Conservation (phyloP, 2,797 vertebrate genomes). For the Micrastur ruficollis region DNA sequence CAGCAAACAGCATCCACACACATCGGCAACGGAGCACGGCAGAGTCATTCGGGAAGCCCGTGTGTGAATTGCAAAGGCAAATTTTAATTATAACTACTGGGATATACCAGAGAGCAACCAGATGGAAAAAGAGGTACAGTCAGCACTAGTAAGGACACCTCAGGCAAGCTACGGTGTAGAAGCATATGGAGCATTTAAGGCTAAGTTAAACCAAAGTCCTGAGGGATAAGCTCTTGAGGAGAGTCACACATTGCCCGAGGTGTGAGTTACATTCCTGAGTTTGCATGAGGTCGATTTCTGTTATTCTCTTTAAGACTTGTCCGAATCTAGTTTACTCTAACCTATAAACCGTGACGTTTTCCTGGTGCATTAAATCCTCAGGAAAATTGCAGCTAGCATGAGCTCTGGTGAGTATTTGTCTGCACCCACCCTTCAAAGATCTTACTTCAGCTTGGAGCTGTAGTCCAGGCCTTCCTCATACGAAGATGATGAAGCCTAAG, state of each 20-base stretch:
- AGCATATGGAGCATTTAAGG: not conserved
- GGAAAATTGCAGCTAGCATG: not conserved
- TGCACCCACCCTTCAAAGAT: not conserved
- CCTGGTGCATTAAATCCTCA: not conserved
- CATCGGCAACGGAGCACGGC: fast-evolving
- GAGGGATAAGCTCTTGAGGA: not conserved
- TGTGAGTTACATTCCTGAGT: not conserved
- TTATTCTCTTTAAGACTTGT: not conserved
- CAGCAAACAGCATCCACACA: not conserved
- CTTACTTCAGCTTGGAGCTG: not conserved
- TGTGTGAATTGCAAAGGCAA: fast-evolving
- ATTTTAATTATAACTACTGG: fast-evolving
- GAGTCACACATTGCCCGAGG: not conserved
- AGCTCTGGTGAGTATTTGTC: not conserved
- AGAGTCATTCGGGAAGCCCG: fast-evolving
- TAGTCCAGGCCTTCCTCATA: not conserved
- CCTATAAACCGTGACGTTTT: not conserved
- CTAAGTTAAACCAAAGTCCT: not conserved
- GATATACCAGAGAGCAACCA: not conserved
- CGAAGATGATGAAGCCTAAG: not conserved
- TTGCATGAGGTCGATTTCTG: not conserved
- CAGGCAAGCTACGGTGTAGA: not conserved
- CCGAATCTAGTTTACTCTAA: not conserved
- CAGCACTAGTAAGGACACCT: not conserved
- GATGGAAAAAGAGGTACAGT: not conserved